Evolutionary conservation across 2,797 vertebrate species (phyloP).

Genomic region (Ispidina picta): DNA sequence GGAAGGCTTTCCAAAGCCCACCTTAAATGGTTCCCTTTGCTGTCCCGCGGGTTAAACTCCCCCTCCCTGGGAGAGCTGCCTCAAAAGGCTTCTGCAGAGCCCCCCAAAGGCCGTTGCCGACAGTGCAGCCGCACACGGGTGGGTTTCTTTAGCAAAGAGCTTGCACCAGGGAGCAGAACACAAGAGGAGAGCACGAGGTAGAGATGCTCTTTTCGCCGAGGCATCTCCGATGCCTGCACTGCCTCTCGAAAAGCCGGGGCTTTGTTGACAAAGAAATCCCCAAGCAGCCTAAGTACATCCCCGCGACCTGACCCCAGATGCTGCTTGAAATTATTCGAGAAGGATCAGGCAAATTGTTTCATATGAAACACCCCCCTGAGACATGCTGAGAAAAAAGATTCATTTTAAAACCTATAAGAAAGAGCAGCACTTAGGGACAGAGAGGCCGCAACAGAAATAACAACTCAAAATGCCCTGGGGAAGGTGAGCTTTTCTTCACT

Average conservation of each 20-base stretch:
- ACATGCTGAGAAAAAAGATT: neutral
- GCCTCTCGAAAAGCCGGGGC: neutral
- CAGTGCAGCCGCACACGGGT: neutral
- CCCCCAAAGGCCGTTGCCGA: neutral
- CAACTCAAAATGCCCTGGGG: neutral
- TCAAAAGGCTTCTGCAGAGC: slow-evolving; percentile 17
- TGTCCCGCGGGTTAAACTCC: slow-evolving; percentile 15
- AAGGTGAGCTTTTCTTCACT: neutral
- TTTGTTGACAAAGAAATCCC: neutral
- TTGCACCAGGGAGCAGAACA: neutral
- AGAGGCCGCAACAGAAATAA: neutral
- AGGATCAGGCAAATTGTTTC: slow-evolving; percentile 1
- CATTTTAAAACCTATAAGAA: neutral
- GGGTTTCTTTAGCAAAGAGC: neutral
- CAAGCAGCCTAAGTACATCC: neutral
- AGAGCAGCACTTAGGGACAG: neutral
- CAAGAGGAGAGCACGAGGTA: neutral
- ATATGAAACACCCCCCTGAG: neutral
- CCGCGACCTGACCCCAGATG: rapidly evolving
- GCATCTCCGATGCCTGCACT: neutral
- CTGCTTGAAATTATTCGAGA: neutral
- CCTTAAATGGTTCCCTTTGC: neutral
- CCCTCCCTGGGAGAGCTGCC: neutral
- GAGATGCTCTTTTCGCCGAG: neutral
- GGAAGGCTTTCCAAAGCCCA: slow-evolving; percentile 46